A percentile compares a stretch with the other conserved stretches of the same genome.
phyloP scores from a whole-genome alignment of 2,797 vertebrate species.

The Heliangelus exortis region DNA sequence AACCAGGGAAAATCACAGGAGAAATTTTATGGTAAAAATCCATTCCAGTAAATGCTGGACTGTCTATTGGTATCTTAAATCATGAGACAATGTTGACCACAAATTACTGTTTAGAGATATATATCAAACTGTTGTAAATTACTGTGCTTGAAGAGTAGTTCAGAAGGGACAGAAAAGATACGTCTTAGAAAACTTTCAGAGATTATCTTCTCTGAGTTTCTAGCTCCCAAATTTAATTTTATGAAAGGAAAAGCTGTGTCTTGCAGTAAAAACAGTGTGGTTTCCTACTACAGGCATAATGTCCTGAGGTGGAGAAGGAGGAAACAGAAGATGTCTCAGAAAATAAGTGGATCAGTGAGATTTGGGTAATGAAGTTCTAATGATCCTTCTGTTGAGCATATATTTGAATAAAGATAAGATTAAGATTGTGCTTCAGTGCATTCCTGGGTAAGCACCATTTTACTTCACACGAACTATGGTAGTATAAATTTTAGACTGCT shows the following conservation, averaged over 20 bases:
- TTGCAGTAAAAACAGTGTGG: background rate
- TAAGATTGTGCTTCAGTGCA: background rate
- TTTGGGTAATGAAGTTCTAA: background rate
- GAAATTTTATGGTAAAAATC: slow-evolving; percentile 6
- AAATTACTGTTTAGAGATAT: slow-evolving; percentile 34
- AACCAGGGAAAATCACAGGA: background rate
- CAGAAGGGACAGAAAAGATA: slow-evolving; percentile 6
- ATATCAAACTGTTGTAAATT: slow-evolving; percentile 38
- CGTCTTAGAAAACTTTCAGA: background rate
- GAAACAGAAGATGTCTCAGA: background rate
- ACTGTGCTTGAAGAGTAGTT: slow-evolving; percentile 35
- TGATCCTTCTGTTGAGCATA: background rate
- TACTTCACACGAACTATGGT: background rate
- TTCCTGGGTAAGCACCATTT: background rate
- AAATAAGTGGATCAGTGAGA: background rate
- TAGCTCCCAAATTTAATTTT: slow-evolving; percentile 7
- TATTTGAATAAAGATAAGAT: background rate
- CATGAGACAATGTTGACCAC: background rate
- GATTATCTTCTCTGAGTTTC: background rate
- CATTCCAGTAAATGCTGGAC: slow-evolving; percentile 7
- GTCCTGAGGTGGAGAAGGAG: background rate
- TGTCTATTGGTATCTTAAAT: slow-evolving; percentile 32
- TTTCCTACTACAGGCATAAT: background rate
- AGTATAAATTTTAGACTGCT: background rate
- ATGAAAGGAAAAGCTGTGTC: background rate